Evolutionary conservation across 2,113 vertebrate genomes (phyloP), one percentile per base, ranked within the genome.

Genomic region (Oryzias celebensis): DNA sequence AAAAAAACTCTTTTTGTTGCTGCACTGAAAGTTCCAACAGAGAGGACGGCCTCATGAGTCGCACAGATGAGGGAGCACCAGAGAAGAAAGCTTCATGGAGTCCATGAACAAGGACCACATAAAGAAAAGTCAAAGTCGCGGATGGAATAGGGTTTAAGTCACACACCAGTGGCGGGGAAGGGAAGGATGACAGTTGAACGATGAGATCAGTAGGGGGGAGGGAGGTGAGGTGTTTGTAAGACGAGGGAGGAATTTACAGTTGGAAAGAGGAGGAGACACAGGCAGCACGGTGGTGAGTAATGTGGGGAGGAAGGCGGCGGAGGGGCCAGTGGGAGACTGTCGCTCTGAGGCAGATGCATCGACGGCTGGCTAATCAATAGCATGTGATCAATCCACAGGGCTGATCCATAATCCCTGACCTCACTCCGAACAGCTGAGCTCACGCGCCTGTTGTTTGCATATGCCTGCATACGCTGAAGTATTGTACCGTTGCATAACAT

Each of bases 341-440:
- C 14, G 58, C 75, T 70, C 55, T 71, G 78, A 80, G 75, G 75
- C 74, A 75, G 63, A 78, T 65, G 83, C 51, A 83, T 73, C 43
- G 85, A 80, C 41, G 43, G 43, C 71, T 15, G 64, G 48, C 55
- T 63, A 77, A 73, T 87, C 84, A 58, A 90, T 89, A 54, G 42
- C 70, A 80, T 68, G 70, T 46, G 62, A 50, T 86, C 83, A 68
- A 82, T 87, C 84, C 78, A 31, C 85, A 63, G 75, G 74, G 65
- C 36, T 70, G 81, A 87, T 85, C 86, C 51, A 84, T 85, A 80
- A 0, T 23, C 68, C 48, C 65, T 81, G 87, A 86, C 87, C 88
- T 86, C 55, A 73, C 56, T 54, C 18, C 66, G 70, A 45, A 59
- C 10, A 55, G 60, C 55, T n/a, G 65, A 52, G 66, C 49, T 43